These are phyloP conservation scores for Indicator indicator DNA, from an alignment of 2,113 vertebrate species.

Conservation along the genomic window DNA sequence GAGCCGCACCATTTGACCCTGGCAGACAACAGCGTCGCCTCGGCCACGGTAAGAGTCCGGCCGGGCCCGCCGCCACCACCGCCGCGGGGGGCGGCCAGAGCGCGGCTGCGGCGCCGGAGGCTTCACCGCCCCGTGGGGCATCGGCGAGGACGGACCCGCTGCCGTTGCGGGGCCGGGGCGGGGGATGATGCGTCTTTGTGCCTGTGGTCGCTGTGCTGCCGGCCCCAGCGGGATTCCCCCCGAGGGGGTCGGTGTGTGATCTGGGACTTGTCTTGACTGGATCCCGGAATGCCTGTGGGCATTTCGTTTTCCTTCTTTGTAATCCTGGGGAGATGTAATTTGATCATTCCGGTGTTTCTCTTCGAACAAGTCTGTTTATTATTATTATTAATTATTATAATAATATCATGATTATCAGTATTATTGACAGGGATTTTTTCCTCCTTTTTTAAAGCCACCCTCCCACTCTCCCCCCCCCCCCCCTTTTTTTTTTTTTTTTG, in stretches of 20 bases:
- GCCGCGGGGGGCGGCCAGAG: neutral
- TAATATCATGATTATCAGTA: no score
- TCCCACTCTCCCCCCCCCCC: no score
- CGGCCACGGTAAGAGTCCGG: constrained; percentile 89
- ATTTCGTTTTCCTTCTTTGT: neutral
- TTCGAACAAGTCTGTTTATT: neutral
- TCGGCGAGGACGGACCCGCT: neutral
- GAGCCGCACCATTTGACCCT: constrained; percentile 96
- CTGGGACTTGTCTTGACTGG: neutral
- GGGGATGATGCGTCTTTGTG: neutral
- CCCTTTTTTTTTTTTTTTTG: neutral
- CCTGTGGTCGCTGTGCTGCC: neutral
- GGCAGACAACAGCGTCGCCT: constrained; percentile 91
- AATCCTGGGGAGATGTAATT: neutral
- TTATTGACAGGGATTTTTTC: no score
- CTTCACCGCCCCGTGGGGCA: neutral
- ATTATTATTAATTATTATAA: neutral
- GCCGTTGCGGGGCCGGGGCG: neutral
- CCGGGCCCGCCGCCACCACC: neutral
- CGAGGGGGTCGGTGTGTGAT: neutral
- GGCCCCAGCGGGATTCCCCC: neutral
- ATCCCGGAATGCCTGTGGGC: neutral
- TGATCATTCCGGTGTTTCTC: neutral
- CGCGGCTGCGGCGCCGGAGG: neutral
- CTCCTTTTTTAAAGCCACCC: no score